Conservation (phyloP, 1,140 invertebrate species). For the Drosophila asahinai region DNA sequence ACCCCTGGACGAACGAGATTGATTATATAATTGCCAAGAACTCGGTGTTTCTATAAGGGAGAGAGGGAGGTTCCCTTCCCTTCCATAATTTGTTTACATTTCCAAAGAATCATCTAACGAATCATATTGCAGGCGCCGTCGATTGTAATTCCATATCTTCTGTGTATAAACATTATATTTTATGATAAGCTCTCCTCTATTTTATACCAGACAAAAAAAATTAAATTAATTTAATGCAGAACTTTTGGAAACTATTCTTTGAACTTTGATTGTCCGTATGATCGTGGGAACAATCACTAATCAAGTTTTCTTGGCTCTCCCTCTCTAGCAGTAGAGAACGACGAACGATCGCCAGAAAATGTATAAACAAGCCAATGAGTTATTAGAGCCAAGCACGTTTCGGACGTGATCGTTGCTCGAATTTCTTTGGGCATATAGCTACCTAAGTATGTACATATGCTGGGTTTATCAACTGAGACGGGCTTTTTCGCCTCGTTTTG, state of each 20-base stretch:
- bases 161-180: constrained; percentile 18
- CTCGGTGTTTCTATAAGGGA: constrained; percentile 89
- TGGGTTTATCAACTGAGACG: constrained; percentile 58
- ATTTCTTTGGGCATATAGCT: constrained; percentile 30
- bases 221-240: constrained; percentile 15
- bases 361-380: constrained; percentile 41
- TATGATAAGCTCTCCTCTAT: constrained; percentile 21
- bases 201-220: constrained; percentile 28
- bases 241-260: not conserved
- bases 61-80: not conserved
- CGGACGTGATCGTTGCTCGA: constrained; percentile 39
- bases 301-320: constrained; percentile 1
- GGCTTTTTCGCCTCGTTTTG: constrained; percentile 45
- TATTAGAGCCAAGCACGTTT: constrained; percentile 50
- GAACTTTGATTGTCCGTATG: not conserved
- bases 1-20: constrained; percentile 96
- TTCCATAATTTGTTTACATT: constrained; percentile 4
- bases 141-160: not conserved
- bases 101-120: constrained; percentile 19
- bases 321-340: constrained; percentile 2
- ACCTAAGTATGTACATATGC: constrained; percentile 10
- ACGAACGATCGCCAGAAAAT: constrained; percentile 7
- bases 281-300: constrained; percentile 14
- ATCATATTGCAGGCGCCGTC: constrained; percentile 5
- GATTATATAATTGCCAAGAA: constrained; percentile 95